Evolutionary conservation across 1,140 invertebrate species (phyloP).

Genomic region (Dryas iulia): DNA sequence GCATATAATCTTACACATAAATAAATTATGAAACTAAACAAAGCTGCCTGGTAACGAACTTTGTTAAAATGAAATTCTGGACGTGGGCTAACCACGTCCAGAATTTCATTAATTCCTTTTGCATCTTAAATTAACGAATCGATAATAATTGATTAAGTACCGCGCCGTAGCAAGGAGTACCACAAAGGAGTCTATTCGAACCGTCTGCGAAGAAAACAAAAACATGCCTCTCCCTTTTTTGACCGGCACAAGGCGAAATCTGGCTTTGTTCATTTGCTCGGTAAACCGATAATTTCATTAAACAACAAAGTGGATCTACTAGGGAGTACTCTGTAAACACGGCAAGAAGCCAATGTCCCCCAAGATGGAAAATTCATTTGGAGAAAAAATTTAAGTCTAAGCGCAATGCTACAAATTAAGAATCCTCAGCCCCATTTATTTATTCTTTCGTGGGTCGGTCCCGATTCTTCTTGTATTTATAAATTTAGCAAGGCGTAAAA

Average conservation of each 20-base stretch:
- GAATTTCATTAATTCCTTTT: constrained; percentile 60
- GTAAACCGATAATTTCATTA: constrained; percentile 81
- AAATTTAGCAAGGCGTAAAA: background rate
- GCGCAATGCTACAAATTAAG: constrained; percentile 58
- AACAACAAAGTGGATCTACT: constrained; percentile 76
- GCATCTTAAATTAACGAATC: constrained; percentile 74
- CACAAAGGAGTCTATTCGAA: constrained; percentile 71
- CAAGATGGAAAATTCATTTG: constrained; percentile 74
- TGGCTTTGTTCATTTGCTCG: constrained; percentile 79
- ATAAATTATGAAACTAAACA: background rate
- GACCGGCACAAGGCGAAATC: constrained; percentile 73
- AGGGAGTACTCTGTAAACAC: constrained; percentile 69
- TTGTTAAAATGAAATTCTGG: no score
- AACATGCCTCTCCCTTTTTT: constrained; percentile 74
- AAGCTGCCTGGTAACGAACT: background rate
- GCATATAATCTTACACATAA: background rate
- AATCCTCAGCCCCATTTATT: constrained; percentile 53
- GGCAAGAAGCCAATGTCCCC: constrained; percentile 78
- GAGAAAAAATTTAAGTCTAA: constrained; percentile 70
- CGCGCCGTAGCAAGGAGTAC: constrained; percentile 50
- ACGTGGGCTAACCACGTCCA: constrained; percentile 1
- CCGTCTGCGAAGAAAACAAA: constrained; percentile 72
- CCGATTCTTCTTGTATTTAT: constrained; percentile 20
- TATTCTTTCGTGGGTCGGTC: constrained; percentile 31
- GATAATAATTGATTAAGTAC: constrained; percentile 79